Conservation (phyloP, 2,888 invertebrate species). For the Neoascia interrupta region DNA sequence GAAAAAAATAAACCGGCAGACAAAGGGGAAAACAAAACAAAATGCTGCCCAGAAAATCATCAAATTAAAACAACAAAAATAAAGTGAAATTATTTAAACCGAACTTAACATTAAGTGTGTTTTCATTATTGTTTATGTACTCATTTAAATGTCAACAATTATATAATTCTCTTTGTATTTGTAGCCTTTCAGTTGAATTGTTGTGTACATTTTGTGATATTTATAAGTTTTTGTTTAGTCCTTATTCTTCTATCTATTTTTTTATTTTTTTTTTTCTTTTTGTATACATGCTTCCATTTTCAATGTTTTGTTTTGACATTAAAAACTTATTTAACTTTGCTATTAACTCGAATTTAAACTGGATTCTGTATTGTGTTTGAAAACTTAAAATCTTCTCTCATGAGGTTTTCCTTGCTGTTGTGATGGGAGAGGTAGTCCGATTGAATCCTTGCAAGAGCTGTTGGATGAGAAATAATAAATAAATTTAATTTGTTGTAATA, state of each 20-base stretch:
- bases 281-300: slow-evolving; percentile 36
- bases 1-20: not conserved
- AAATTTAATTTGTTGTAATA: not conserved
- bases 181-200: slow-evolving; percentile 24
- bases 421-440: slow-evolving; percentile 74
- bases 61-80: slow-evolving; percentile 40
- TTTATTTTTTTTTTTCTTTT: slow-evolving; percentile 9
- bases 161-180: slow-evolving; percentile 24
- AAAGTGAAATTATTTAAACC: slow-evolving; percentile 60
- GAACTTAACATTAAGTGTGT: slow-evolving; percentile 32
- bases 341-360: slow-evolving; percentile 57
- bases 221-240: slow-evolving; percentile 13
- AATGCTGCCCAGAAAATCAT: slow-evolving; percentile 47
- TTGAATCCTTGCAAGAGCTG: slow-evolving; percentile 77
- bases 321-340: slow-evolving; percentile 52
- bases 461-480: too few species aligned
- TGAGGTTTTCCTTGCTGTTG: slow-evolving; percentile 75
- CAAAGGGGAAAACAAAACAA: slow-evolving; percentile 6
- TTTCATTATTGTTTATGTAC: too few species aligned
- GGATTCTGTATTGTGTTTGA: slow-evolving; percentile 71
- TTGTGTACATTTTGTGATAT: slow-evolving; percentile 52
- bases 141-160: too few species aligned
- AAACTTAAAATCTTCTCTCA: slow-evolving; percentile 75
- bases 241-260: slow-evolving; percentile 24
- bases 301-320: slow-evolving; percentile 21